Conservation (phyloP, 1,140 invertebrate species). For the Melanaphis sacchari region DNA sequence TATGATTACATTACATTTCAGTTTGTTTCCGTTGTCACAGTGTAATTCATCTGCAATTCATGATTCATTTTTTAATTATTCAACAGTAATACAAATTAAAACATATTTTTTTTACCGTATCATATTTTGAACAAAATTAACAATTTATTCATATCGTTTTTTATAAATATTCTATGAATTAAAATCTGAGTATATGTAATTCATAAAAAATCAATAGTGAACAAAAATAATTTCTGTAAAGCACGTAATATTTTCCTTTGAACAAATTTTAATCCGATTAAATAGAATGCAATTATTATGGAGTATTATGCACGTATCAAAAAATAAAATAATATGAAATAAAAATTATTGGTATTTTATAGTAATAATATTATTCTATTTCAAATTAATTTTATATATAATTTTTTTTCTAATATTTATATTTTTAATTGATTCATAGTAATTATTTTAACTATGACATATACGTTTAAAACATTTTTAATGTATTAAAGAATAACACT, state of each 20-base stretch:
- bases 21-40: background rate
- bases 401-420: background rate
- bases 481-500: no score
- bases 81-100: background rate
- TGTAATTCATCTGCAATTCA: background rate
- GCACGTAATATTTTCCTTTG: background rate
- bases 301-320: background rate
- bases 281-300: background rate
- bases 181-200: background rate
- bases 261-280: background rate
- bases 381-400: background rate
- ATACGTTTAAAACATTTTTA: background rate
- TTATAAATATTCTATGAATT: background rate
- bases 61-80: background rate
- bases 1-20: background rate
- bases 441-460: background rate
- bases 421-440: background rate
- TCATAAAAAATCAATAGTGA: background rate
- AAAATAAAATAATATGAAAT: background rate
- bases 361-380: background rate
- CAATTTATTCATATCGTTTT: background rate
- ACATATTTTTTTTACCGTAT: background rate
- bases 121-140: background rate
- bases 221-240: background rate
- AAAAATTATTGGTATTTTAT: background rate